phyloP scores from a whole-genome alignment of 2,113 vertebrate species.

The Daphoenositta chrysoptera region DNA sequence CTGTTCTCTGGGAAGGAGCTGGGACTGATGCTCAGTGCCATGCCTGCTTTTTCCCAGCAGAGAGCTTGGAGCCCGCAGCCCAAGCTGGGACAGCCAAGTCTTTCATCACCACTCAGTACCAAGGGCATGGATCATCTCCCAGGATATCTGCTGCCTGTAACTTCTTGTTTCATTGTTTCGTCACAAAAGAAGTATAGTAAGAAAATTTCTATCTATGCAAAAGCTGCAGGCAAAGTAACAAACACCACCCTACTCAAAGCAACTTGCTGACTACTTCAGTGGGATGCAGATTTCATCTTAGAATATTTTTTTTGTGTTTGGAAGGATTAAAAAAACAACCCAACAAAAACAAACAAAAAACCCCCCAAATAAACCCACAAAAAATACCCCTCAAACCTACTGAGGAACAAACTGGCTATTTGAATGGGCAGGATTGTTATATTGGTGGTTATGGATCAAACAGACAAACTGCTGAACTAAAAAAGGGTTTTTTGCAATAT shows the following conservation, averaged over 20 bases:
- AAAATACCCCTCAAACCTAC: not conserved
- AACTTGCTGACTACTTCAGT: not conserved
- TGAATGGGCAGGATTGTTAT: not conserved
- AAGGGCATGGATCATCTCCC: not conserved
- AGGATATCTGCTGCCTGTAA: not conserved
- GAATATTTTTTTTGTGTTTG: not conserved
- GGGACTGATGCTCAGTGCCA: not conserved
- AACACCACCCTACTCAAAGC: not conserved
- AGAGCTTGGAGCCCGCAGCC: not conserved
- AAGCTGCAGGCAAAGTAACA: not conserved
- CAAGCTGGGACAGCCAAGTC: not conserved
- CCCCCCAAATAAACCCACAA: not conserved
- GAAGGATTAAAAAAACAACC: not conserved
- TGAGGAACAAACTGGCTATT: not conserved
- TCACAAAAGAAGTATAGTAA: no score
- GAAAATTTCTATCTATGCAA: not conserved
- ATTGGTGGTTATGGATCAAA: not conserved
- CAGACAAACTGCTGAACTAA: not conserved
- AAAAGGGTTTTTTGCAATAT: not conserved
- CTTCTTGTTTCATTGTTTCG: not conserved
- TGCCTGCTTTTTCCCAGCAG: not conserved
- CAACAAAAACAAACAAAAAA: no score
- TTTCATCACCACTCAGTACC: not conserved
- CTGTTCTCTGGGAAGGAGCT: constrained; percentile 12
- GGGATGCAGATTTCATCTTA: not conserved